These are phyloP conservation scores for Casuarius casuarius DNA, from an alignment of 2,113 vertebrate species.

Conservation along the genomic window DNA sequence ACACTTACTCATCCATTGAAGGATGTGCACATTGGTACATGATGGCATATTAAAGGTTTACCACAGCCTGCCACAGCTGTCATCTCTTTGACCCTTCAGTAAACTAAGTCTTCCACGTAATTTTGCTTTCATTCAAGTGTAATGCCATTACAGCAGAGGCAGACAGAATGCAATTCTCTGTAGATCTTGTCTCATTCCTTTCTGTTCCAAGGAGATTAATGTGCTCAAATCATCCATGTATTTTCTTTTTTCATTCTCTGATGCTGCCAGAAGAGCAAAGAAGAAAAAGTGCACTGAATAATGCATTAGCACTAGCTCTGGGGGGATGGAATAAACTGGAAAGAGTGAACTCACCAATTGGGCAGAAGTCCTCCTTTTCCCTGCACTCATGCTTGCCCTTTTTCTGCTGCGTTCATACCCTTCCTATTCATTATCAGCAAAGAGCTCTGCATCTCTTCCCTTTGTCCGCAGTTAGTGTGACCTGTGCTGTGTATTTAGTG, in stretches of 20 bases:
- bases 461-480: background rate
- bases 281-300: background rate
- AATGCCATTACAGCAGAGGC: slow-evolving; percentile 9
- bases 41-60: slow-evolving; percentile 55
- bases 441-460: background rate
- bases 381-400: background rate
- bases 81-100: slow-evolving; percentile 50
- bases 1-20: slow-evolving; percentile 26
- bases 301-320: background rate
- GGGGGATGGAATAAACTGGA: background rate
- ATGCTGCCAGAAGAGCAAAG: background rate
- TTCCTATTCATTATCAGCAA: too few species aligned
- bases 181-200: slow-evolving; percentile 39
- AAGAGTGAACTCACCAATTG: background rate
- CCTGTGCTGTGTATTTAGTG: background rate
- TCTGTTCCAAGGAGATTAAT: slow-evolving; percentile 54
- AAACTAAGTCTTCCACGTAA: slow-evolving; percentile 48
- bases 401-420: background rate
- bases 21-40: slow-evolving; percentile 46
- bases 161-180: slow-evolving; percentile 41
- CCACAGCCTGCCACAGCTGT: background rate
- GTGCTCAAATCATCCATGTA: slow-evolving; percentile 21
- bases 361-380: background rate
- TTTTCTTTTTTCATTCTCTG: slow-evolving; percentile 1
- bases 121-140: slow-evolving; percentile 54